Conservation (phyloP, 2,797 vertebrate genomes). For the Hypotaenidia philippensis region DNA sequence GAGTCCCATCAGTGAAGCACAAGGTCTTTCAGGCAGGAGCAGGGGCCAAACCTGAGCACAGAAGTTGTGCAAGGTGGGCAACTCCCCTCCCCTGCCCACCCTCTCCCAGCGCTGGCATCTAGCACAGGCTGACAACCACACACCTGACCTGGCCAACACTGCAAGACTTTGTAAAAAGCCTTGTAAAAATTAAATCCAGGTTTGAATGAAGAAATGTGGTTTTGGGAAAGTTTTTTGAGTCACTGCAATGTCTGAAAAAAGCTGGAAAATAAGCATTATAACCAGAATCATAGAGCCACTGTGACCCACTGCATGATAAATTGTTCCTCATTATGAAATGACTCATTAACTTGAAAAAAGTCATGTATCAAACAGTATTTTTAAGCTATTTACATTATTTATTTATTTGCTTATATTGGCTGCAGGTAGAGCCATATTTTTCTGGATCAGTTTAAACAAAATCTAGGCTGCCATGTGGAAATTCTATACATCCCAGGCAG, state of each 20-base stretch:
- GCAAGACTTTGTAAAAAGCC: not conserved
- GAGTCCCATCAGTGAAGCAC: not conserved
- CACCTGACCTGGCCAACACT: rapidly evolving
- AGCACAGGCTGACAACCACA: not conserved
- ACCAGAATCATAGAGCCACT: rapidly evolving
- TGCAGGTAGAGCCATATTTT: not conserved
- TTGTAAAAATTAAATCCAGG: not conserved
- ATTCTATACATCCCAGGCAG: not conserved
- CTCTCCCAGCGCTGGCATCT: not conserved
- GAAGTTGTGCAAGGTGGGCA: rapidly evolving
- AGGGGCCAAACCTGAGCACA: no score
- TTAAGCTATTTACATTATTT: not conserved
- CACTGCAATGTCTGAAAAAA: not conserved
- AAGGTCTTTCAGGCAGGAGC: rapidly evolving
- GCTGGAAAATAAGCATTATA: not conserved
- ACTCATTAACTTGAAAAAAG: not conserved
- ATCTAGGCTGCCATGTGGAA: not conserved
- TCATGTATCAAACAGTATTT: not conserved
- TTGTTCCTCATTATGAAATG: not conserved
- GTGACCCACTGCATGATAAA: not conserved
- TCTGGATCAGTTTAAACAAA: not conserved
- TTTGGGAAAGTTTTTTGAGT: not conserved
- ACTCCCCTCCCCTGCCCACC: not conserved
- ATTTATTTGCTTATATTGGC: not conserved
- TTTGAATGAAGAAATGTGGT: not conserved